phyloP scores from a whole-genome alignment of 1,140 invertebrate genomes.

The Meloidogyne hapla region DNA sequence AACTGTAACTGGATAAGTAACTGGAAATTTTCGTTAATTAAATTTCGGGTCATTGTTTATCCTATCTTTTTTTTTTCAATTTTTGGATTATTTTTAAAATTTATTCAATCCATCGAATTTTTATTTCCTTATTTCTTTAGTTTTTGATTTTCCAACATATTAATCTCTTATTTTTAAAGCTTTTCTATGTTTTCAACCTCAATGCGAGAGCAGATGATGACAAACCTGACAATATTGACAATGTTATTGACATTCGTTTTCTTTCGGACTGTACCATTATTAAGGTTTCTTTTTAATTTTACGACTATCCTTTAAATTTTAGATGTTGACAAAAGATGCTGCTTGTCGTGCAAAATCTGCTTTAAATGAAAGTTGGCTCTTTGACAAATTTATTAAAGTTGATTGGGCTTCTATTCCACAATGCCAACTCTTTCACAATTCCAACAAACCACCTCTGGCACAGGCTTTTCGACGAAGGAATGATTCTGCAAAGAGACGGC shows the following conservation, averaged over 20 bases:
- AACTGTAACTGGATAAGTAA: too few species aligned
- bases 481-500: not conserved
- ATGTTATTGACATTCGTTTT: not conserved
- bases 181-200: not conserved
- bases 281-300: not conserved
- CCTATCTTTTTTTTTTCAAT: too few species aligned
- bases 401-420: not conserved
- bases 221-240: not conserved
- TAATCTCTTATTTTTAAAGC: not conserved
- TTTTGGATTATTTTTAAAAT: too few species aligned
- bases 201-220: not conserved
- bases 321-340: not conserved
- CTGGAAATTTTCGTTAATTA: too few species aligned
- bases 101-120: too few species aligned
- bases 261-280: not conserved
- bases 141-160: not conserved
- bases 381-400: not conserved
- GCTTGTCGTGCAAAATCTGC: not conserved
- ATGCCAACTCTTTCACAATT: not conserved
- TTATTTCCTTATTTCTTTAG: too few species aligned
- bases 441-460: not conserved
- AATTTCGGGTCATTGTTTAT: too few species aligned
- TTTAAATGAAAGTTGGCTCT: slow-evolving; percentile 1
- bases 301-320: not conserved
- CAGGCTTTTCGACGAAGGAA: not conserved